phyloP scores from a whole-genome alignment of 2,888 invertebrate genomes.

The Nymphalis c-album region DNA sequence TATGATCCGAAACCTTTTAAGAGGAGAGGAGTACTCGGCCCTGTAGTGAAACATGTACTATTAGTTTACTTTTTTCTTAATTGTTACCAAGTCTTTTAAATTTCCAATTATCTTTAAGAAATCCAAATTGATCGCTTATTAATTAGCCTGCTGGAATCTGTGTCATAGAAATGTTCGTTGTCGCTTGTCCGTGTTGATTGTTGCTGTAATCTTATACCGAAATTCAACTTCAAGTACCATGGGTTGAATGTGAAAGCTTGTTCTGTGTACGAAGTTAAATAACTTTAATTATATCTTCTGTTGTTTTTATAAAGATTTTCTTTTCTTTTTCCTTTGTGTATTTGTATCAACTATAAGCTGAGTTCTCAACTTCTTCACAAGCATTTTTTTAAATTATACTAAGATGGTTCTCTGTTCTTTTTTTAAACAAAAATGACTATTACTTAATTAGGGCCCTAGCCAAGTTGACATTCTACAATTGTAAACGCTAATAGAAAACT shows the following conservation, averaged over 20 bases:
- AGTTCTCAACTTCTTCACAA: too few relatives aligned
- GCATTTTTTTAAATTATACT: too few relatives aligned
- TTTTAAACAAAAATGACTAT: too few relatives aligned
- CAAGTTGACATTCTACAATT: too few relatives aligned
- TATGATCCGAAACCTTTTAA: too few relatives aligned
- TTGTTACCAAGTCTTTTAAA: neutral
- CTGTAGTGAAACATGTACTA: too few relatives aligned
- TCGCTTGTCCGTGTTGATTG: conserved; percentile 22
- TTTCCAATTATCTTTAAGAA: conserved; percentile 12
- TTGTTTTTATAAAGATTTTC: neutral
- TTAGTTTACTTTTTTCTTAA: too few relatives aligned
- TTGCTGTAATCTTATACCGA: conserved; percentile 20
- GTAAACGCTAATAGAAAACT: too few relatives aligned
- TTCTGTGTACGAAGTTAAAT: neutral
- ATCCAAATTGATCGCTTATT: neutral
- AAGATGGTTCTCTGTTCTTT: too few relatives aligned
- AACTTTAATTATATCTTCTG: neutral
- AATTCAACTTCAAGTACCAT: conserved; percentile 4
- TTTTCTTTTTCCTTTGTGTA: neutral
- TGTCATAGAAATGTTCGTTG: conserved; percentile 20
- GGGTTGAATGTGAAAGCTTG: conserved; percentile 10
- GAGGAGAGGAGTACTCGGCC: too few relatives aligned
- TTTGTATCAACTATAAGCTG: neutral
- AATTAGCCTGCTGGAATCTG: conserved; percentile 19
- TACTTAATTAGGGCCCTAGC: too few relatives aligned